These are phyloP conservation scores for Uromys caudimaculatus DNA, from an alignment of 2,797 vertebrate species.

Conservation along the genomic window DNA sequence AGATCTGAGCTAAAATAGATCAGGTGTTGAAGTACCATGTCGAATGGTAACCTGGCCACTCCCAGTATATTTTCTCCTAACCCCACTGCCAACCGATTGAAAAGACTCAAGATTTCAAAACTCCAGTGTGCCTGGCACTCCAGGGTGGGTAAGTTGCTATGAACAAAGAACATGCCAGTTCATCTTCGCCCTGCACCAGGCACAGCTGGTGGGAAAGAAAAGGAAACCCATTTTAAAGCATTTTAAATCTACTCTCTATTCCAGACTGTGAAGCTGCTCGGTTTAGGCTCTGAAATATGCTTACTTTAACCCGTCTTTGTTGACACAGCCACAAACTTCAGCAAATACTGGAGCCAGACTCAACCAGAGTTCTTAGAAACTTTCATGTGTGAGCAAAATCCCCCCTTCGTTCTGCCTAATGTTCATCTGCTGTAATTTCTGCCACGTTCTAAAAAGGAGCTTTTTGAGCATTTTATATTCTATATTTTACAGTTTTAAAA, in stretches of 20 bases:
- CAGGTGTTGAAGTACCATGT: neutral
- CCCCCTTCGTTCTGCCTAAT: constrained; percentile 75
- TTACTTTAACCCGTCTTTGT: constrained; percentile 84
- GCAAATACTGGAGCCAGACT: constrained; percentile 82
- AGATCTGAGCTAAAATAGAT: constrained; percentile 37
- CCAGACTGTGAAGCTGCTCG: constrained; percentile 76
- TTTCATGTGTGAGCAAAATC: constrained; percentile 81
- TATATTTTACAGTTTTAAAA: constrained; percentile 73
- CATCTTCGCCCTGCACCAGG: constrained; percentile 74
- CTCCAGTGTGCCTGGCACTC: constrained; percentile 12
- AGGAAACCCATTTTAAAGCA: constrained; percentile 81
- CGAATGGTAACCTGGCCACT: neutral
- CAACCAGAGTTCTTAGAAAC: constrained; percentile 81
- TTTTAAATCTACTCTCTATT: constrained; percentile 80
- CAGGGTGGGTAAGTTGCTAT: constrained; percentile 56
- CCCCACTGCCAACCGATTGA: constrained; percentile 36
- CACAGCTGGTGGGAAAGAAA: constrained; percentile 83
- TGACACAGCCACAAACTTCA: constrained; percentile 84
- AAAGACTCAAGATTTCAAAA: constrained; percentile 62
- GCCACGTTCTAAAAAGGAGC: constrained; percentile 79
- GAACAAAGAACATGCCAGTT: constrained; percentile 79
- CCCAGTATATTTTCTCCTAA: neutral
- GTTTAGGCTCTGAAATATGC: constrained; percentile 83
- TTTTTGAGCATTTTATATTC: constrained; percentile 69
- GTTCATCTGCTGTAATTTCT: constrained; percentile 80